A percentile compares a stretch with the other conserved stretches of the same genome.
Conservation (phyloP, 1,140 invertebrate genomes). For the Drosophila pandora region DNA sequence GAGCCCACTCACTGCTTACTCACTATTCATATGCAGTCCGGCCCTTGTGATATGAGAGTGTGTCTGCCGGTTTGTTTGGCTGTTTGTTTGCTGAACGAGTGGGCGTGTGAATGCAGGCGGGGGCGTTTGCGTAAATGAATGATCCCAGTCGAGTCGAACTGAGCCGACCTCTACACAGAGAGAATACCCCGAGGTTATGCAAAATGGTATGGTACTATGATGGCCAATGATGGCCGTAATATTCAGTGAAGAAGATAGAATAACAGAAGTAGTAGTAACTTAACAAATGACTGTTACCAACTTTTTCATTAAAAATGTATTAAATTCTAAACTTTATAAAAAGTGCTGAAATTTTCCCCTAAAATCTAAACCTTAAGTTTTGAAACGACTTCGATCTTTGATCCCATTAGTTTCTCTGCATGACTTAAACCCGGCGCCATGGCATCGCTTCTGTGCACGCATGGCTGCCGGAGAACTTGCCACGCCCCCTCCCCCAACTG, state of each 20-base stretch:
- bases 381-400: background rate
- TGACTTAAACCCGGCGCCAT: slow-evolving; percentile 1
- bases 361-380: background rate
- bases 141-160: slow-evolving; percentile 51
- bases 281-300: background rate
- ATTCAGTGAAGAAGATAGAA: background rate
- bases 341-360: no score
- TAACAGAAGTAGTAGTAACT: background rate
- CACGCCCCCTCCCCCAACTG: slow-evolving; percentile 12
- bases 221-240: background rate
- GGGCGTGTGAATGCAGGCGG: slow-evolving; percentile 43
- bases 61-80: slow-evolving; percentile 34
- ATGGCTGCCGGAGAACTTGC: slow-evolving; percentile 65
- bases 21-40: slow-evolving; percentile 77
- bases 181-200: background rate
- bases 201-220: no score
- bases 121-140: slow-evolving; percentile 76
- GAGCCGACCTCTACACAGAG: slow-evolving; percentile 2
- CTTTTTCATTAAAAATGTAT: no score
- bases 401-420: slow-evolving; percentile 4
- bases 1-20: slow-evolving; percentile 25
- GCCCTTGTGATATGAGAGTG: slow-evolving; percentile 28
- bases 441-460: slow-evolving; percentile 42
- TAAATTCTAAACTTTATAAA: no score
- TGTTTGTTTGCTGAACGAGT: slow-evolving; percentile 59